Evolutionary conservation across 2,113 vertebrate genomes (phyloP), one percentile per base, ranked within the genome.

Genomic region (Lepus europaeus): DNA sequence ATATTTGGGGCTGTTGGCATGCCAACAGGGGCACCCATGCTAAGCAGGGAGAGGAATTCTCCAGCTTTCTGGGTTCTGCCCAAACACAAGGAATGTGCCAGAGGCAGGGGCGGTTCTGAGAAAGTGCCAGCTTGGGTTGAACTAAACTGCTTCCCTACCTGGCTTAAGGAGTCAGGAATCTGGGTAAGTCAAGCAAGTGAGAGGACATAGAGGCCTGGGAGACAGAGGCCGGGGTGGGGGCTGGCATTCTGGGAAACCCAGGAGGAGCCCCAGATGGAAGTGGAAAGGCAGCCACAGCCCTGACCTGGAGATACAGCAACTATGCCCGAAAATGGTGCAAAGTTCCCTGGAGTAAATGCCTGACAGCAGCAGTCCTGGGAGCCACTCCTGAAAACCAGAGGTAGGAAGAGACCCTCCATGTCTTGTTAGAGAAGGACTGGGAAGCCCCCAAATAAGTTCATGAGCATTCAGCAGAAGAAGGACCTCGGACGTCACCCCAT

Each of bases 1-100:
- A 97, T 97, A 97, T 97, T 97, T 97, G 97, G 97, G 89, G 80
- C 97, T 97, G 97, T 97, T 96, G 97, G 97, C 97, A 97, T 97
- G 97, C 97, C 97, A 96, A 97, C 97, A 96, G 7, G 10, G 91
- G 89, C 95, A 96, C 96, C 93, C 97, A 97, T 61, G 33, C 96
- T 96, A 96, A 96, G 97, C 92, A 96, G 91, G 86, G 95, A 94
- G 94, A 97, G 88, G 96, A 96, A 97, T 97, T 95, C 96, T 97
- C 88, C 16, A 72, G 79, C 70, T 89, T 89, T 81, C 81, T 96
- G 96, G 95, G 95, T 95, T 80, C 91, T 96, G 95, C 95, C 92
- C 94, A 97, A 91, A 94, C 77, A 87, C 74, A 86, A 89, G 73
- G 92, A 96, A 97, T 96, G 97, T 96, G 96, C 97, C 97, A 97